Percentiles rank a stretch among this genome's conserved stretches.
Evolutionary conservation across 2,888 invertebrate species (phyloP).

Genomic region (Pogonocherus hispidulus): DNA sequence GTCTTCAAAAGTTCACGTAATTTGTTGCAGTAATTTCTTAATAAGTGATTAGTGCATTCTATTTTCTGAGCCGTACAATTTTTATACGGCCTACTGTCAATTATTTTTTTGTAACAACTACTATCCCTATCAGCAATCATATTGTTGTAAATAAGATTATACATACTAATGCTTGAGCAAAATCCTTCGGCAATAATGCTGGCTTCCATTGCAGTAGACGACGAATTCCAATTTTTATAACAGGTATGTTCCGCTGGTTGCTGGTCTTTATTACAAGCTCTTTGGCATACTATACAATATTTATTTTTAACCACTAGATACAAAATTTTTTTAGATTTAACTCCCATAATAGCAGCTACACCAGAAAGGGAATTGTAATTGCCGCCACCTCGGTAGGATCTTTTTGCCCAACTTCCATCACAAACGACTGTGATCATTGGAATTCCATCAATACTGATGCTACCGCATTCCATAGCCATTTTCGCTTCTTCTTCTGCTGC

Average conservation of each 20-base stretch:
- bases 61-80: neutral
- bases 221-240: constrained; percentile 45
- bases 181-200: constrained; percentile 34
- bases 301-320: constrained; percentile 46
- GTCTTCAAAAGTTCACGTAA: too few relatives aligned
- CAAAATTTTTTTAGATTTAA: constrained; percentile 36
- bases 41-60: neutral
- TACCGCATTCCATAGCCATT: constrained; percentile 14
- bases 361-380: constrained; percentile 40
- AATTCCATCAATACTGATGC: constrained; percentile 32
- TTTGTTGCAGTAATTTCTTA: neutral
- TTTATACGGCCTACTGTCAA: constrained; percentile 1
- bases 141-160: constrained; percentile 38
- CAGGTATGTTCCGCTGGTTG: constrained; percentile 39
- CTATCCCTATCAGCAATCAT: constrained; percentile 45
- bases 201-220: constrained; percentile 40
- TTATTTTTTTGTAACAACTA: constrained; percentile 60
- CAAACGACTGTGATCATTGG: constrained; percentile 41
- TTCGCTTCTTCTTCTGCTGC: constrained; percentile 4
- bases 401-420: constrained; percentile 44
- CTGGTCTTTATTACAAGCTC: constrained; percentile 17
- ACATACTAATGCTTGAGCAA: constrained; percentile 36
- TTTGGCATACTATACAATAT: constrained; percentile 41
- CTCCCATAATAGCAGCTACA: constrained; percentile 42
- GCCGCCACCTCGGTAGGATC: constrained; percentile 30